Conservation (phyloP, 2,888 invertebrate species). For the Watsonalla cultraria region DNA sequence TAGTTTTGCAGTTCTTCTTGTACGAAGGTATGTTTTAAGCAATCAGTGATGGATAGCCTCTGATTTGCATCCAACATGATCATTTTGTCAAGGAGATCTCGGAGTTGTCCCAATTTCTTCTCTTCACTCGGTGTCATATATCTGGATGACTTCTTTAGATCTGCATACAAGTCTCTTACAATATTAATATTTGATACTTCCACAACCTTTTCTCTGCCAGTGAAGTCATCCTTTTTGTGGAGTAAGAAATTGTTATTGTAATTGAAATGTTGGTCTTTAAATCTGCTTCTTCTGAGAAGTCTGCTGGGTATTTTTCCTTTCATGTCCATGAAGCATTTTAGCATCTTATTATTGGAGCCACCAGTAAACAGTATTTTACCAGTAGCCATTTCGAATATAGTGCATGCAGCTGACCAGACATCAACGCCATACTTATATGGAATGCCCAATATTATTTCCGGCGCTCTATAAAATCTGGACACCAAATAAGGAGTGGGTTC, state of each 20-base stretch:
- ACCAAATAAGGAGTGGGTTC: slow-evolving; percentile 99
- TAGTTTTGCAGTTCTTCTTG: slow-evolving; percentile 46
- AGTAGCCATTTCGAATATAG: slow-evolving; percentile 97
- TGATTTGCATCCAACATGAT: slow-evolving; percentile 93
- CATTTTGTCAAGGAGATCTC: slow-evolving; percentile 94
- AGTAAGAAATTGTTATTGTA: slow-evolving; percentile 96
- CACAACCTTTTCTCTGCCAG: slow-evolving; percentile 96
- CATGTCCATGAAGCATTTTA: slow-evolving; percentile 98
- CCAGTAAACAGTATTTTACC: slow-evolving; percentile 98
- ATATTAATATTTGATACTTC: slow-evolving; percentile 91
- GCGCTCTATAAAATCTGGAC: slow-evolving; percentile 98
- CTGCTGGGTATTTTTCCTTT: slow-evolving; percentile 98
- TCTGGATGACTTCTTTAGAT: slow-evolving; percentile 89
- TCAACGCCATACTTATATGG: slow-evolving; percentile 97
- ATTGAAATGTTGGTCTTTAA: slow-evolving; percentile 98
- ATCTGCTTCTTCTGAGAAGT: slow-evolving; percentile 93
- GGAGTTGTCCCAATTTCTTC: slow-evolving; percentile 92
- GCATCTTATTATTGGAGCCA: slow-evolving; percentile 98
- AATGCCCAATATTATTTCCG: slow-evolving; percentile 98
- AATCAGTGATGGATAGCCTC: slow-evolving; percentile 91
- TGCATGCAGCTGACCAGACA: slow-evolving; percentile 99
- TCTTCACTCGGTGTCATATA: slow-evolving; percentile 89
- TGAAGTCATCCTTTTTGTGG: slow-evolving; percentile 97
- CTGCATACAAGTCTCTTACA: slow-evolving; percentile 90
- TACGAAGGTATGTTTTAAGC: slow-evolving; percentile 95